These are phyloP conservation scores for Nerophis ophidion DNA, from an alignment of 2,113 vertebrate genomes.

Conservation along the genomic window DNA sequence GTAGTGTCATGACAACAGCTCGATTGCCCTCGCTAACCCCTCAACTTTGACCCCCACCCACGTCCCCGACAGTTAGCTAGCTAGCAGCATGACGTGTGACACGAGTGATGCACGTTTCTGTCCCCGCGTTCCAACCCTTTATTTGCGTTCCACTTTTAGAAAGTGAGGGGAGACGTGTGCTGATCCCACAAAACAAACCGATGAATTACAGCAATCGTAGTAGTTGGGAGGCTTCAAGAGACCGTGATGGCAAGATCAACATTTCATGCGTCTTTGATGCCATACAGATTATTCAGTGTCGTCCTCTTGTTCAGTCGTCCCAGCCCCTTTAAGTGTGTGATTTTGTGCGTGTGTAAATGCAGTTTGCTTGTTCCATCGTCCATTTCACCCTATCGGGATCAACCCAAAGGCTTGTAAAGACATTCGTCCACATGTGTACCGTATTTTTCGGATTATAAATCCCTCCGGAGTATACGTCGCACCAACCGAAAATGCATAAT, in stretches of 20 bases:
- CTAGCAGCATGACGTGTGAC: conserved; percentile 31
- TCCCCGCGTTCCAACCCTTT: background rate
- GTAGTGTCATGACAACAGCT: conserved; percentile 30
- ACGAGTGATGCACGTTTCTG: conserved; percentile 41
- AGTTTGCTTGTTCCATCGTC: conserved; percentile 51
- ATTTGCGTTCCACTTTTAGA: too few species aligned
- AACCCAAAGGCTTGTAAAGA: conserved; percentile 43
- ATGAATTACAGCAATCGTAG: too few species aligned
- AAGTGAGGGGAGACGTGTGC: too few species aligned
- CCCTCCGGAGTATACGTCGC: too few species aligned
- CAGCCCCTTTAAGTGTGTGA: conserved; percentile 24
- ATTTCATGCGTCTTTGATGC: too few species aligned
- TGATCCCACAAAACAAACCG: too few species aligned
- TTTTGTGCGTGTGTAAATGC: conserved; percentile 38
- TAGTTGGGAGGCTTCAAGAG: too few species aligned
- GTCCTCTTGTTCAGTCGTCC: background rate
- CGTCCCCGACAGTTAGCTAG: conserved; percentile 5
- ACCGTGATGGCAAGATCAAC: too few species aligned
- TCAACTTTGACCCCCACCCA: conserved; percentile 18
- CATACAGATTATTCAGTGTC: too few species aligned
- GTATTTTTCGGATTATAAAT: too few species aligned
- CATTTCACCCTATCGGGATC: conserved; percentile 46
- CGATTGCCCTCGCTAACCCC: conserved; percentile 15
- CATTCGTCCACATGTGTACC: conserved; percentile 42
- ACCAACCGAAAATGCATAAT: too few species aligned